phyloP scores from a whole-genome alignment of 2,888 invertebrate species.

The Thereva unica region DNA sequence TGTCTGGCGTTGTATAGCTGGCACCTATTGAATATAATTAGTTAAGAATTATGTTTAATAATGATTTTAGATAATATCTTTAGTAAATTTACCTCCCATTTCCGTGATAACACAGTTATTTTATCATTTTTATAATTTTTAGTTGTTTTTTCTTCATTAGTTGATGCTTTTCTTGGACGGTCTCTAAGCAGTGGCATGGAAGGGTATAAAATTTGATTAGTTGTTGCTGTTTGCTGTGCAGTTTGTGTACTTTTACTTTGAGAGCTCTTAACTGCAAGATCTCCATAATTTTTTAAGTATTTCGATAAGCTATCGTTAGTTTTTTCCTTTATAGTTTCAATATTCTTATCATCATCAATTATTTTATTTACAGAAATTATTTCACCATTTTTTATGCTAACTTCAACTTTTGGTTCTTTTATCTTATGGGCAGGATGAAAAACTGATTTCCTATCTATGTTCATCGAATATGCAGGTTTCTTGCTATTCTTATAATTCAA shows the following conservation, averaged over 20 bases:
- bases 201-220: slow-evolving; percentile 56
- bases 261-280: slow-evolving; percentile 47
- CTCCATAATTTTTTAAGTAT: slow-evolving; percentile 55
- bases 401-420: slow-evolving; percentile 11
- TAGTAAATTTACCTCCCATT: slow-evolving; percentile 59
- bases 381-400: not conserved
- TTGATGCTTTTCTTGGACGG: slow-evolving; percentile 52
- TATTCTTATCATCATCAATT: slow-evolving; percentile 42
- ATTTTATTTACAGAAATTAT: slow-evolving; percentile 2
- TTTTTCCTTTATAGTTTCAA: slow-evolving; percentile 50
- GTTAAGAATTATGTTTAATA: slow-evolving; percentile 45
- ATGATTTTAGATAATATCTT: not conserved
- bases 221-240: slow-evolving; percentile 47
- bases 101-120: slow-evolving; percentile 57
- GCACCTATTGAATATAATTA: slow-evolving; percentile 58
- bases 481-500: not conserved
- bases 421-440: slow-evolving; percentile 49
- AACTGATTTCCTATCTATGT: slow-evolving; percentile 51
- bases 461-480: slow-evolving; percentile 37
- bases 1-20: slow-evolving; percentile 63
- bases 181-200: slow-evolving; percentile 69
- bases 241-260: slow-evolving; percentile 53
- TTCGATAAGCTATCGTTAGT: slow-evolving; percentile 51
- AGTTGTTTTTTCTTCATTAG: slow-evolving; percentile 31
- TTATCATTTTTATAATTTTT: slow-evolving; percentile 43